Evolutionary conservation across 2,888 invertebrate genomes (phyloP).

Genomic region (Panopea generosa): DNA sequence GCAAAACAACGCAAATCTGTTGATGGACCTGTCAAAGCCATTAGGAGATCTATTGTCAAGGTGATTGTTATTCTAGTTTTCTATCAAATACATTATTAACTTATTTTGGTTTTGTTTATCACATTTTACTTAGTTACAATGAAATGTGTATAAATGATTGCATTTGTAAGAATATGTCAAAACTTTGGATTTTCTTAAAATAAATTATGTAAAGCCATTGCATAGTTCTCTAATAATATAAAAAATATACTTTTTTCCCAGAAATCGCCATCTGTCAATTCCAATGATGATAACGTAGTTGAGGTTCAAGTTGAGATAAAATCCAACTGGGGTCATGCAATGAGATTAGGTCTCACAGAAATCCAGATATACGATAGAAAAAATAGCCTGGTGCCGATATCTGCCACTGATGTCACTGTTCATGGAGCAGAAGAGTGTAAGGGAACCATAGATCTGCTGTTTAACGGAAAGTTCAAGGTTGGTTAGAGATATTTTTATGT

Average conservation of each 20-base stretch:
- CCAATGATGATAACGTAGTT: slow-evolving; percentile 35
- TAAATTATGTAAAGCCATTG: no score
- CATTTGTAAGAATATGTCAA: no score
- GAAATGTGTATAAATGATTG: no score
- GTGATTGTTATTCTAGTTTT: not conserved
- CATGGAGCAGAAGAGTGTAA: slow-evolving; percentile 74
- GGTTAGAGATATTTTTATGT: not conserved
- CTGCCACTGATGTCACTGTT: slow-evolving; percentile 71
- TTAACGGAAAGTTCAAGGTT: slow-evolving; percentile 83
- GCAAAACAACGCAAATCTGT: slow-evolving; percentile 52
- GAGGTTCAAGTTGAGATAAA: slow-evolving; percentile 76
- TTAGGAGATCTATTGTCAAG: slow-evolving; percentile 30
- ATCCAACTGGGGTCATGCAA: slow-evolving; percentile 84
- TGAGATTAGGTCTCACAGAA: slow-evolving; percentile 83
- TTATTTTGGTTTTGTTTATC: not conserved
- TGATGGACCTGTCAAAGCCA: slow-evolving; percentile 57
- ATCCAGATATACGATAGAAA: slow-evolving; percentile 81
- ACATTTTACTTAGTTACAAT: no score
- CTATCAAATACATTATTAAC: not conserved
- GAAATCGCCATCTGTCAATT: slow-evolving; percentile 4
- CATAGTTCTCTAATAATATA: no score
- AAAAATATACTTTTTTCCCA: slow-evolving; percentile 3
- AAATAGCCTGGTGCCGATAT: slow-evolving; percentile 73
- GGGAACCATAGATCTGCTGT: slow-evolving; percentile 73
- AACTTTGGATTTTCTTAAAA: no score